Evolutionary conservation across 2,797 vertebrate genomes (phyloP), one percentile per base, ranked within the genome.

Genomic region (Brotula barbata): DNA sequence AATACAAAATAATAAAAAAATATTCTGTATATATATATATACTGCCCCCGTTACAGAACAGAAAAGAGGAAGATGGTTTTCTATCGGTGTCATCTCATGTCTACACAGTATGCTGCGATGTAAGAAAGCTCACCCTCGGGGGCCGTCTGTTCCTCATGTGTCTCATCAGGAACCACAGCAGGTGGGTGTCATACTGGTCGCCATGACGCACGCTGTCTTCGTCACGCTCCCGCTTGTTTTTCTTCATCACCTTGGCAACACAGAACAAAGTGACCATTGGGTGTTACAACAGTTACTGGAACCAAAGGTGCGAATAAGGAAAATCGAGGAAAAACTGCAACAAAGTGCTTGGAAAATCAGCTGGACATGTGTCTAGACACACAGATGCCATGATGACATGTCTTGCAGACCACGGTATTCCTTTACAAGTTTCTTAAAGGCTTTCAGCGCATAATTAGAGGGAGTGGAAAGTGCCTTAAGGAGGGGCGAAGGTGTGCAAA

Each of bases 161-260:
- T 77, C 95, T 95, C 96, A 98, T 98, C 55, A 98, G 93, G 87
- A 98, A 98, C 96, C 96, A 98, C 65, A 98, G 92, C 88, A 98
- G 92, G 88, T 98, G 96, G 65, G 95, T 97, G 84, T 98, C 95
- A 0, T 96, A 97, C 87, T 96, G 91, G 85, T 98, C 95, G 0
- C 94, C 94, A 31, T 98, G 95, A 55, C 95, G 94, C 52, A 95
- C 86, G 41, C 94, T 95, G 82, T 97, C 96, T 68, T 96, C 94
- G 0, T 98, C 96, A 0, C 96, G 91, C 68, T 98, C 95, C 19
- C 93, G 91, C 81, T 98, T 98, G 89, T 98, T 98, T 87, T 96
- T 97, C 91, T 97, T 98, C 89, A 98, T 96, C 78, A 96, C 92
- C 96, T 97, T 73, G 16, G 43, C 9, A 7, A 57, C 37, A 54